Conservation (phyloP, 2,797 vertebrate species). For the Sebastes reedi region DNA sequence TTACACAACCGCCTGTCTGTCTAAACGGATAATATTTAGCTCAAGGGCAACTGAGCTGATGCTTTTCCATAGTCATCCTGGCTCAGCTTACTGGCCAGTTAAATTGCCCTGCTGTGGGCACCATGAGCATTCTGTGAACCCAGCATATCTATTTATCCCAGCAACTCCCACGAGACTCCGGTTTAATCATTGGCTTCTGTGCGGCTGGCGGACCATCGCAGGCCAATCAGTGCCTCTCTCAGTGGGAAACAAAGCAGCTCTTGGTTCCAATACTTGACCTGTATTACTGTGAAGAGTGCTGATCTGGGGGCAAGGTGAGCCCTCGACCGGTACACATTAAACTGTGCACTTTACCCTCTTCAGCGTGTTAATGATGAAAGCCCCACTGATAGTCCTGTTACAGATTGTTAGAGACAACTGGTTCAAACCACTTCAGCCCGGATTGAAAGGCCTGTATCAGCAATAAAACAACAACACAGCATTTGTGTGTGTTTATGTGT, state of each 20-base stretch:
- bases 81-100: constrained; percentile 63
- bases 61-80: constrained; percentile 66
- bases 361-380: constrained; percentile 29
- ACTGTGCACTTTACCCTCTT: neutral
- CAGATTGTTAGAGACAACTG: constrained; percentile 59
- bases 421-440: constrained; percentile 48
- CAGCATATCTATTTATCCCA: constrained; percentile 43
- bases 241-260: constrained; percentile 30
- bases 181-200: constrained; percentile 68
- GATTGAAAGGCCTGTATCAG: constrained; percentile 55
- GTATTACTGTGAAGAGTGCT: constrained; percentile 10
- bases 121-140: constrained; percentile 41
- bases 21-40: constrained; percentile 63
- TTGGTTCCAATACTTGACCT: constrained; percentile 36
- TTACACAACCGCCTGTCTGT: constrained; percentile 46
- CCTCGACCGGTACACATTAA: constrained; percentile 33
- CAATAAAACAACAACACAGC: constrained; percentile 47
- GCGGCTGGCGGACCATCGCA: constrained; percentile 26
- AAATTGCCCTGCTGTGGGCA: constrained; percentile 33
- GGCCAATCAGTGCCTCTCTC: constrained; percentile 52
- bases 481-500: constrained; percentile 4
- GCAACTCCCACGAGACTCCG: constrained; percentile 16
- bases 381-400: constrained; percentile 42
- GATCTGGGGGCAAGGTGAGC: constrained; percentile 29
- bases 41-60: constrained; percentile 65